Conservation (phyloP, 1,140 invertebrate genomes). For the Orchesella cincta region DNA sequence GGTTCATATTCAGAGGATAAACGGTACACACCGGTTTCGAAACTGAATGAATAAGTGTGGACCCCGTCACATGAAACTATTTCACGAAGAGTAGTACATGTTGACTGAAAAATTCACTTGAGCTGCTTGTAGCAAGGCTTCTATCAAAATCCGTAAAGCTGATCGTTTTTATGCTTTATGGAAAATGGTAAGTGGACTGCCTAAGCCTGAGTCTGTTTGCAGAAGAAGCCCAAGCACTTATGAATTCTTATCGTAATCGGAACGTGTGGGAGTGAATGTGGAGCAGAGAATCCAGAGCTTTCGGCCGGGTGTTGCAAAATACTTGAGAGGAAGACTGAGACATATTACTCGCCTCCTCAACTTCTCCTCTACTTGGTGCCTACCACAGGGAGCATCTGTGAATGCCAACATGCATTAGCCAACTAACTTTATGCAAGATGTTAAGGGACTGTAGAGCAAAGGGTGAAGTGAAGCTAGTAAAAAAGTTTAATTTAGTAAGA, state of each 20-base stretch:
- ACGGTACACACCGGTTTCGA: too few relatives aligned
- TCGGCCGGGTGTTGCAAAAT: neutral
- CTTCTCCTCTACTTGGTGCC: neutral
- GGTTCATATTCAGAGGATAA: neutral
- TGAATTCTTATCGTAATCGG: neutral
- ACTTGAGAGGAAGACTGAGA: neutral
- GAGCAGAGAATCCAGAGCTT: neutral
- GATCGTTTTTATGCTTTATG: too few relatives aligned
- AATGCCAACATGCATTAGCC: neutral
- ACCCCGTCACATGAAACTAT: too few relatives aligned
- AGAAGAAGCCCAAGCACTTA: too few relatives aligned
- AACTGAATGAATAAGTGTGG: too few relatives aligned
- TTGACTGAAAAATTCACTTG: too few relatives aligned
- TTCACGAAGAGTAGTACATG: too few relatives aligned
- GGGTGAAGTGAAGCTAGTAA: neutral
- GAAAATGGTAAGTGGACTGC: too few relatives aligned
- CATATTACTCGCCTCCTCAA: neutral
- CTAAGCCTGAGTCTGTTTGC: too few relatives aligned
- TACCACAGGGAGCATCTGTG: neutral
- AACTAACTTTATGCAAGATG: neutral
- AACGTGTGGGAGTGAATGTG: neutral
- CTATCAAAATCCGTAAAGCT: too few relatives aligned
- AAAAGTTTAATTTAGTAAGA: slow-evolving; percentile 22
- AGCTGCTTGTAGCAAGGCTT: too few relatives aligned
- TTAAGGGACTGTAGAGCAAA: neutral